Conservation (phyloP, 2,888 invertebrate genomes). For the Athetis lepigone region DNA sequence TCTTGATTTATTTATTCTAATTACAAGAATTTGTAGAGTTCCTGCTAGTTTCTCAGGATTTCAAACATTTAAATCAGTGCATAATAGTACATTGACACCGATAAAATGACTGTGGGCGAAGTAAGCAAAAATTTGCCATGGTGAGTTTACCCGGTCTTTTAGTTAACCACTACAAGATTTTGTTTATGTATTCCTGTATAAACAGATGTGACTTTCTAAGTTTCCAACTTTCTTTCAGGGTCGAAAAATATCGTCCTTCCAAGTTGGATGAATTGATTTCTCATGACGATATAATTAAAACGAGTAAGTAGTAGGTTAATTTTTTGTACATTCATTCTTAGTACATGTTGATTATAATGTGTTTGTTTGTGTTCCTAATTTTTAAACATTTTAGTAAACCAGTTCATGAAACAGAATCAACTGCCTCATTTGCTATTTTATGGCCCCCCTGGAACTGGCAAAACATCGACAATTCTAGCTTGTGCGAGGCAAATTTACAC, state of each 20-base stretch:
- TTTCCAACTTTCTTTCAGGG: constrained; percentile 93
- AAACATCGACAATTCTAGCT: constrained; percentile 99
- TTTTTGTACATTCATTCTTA: too few relatives aligned
- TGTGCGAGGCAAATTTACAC: constrained; percentile 98
- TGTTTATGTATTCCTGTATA: background rate
- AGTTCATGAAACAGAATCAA: constrained; percentile 97
- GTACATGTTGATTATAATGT: too few relatives aligned
- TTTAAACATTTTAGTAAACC: constrained; percentile 91
- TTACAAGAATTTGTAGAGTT: too few relatives aligned
- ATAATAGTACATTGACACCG: background rate
- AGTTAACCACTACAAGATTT: background rate
- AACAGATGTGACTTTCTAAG: background rate
- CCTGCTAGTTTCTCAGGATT: too few relatives aligned
- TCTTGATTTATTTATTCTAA: too few relatives aligned
- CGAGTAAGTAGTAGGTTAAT: too few relatives aligned
- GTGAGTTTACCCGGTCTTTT: constrained; percentile 76
- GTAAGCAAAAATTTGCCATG: constrained; percentile 91
- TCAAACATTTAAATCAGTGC: background rate
- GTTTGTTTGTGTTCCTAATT: constrained; percentile 65
- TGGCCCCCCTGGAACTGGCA: constrained; percentile 99
- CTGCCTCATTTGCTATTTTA: constrained; percentile 99
- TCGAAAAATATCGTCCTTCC: constrained; percentile 99
- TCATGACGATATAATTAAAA: constrained; percentile 98
- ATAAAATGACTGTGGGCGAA: constrained; percentile 82
- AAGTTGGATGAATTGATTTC: constrained; percentile 98